Evolutionary conservation across 2,797 vertebrate species (phyloP), one percentile per base, ranked within the genome.

Genomic region (Danio kyathit): DNA sequence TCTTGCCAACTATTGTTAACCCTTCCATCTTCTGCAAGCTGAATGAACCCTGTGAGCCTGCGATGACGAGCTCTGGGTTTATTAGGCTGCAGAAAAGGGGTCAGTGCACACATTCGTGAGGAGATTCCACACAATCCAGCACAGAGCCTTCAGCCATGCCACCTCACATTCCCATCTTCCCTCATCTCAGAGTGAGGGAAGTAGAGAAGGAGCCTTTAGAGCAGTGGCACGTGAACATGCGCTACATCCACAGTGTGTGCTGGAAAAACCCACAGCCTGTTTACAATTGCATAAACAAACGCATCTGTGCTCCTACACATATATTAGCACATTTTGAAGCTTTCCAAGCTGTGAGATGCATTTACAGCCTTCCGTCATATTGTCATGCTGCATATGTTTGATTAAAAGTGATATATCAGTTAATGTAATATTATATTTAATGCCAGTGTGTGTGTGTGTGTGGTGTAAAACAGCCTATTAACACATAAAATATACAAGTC

Each of bases 121-220:
- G 87, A 89, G 87, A 91, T 88, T 89, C 87, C 85, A 77, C 79
- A 52, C 80, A 84, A 86, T 87, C 88, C 85, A 76, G 80, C 88
- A 84, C 75, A 57, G 84, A 88, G 87, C 80, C 83, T 79, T 81
- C 10, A 84, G 91, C 89, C 85, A 90, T 90, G 93, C 88, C 90
- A 93, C 67, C 86, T 82, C 86, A 85, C 86, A 88, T 93, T 89
- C 89, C 51, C 88, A 87, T 93, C 92, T 91, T 84, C 76, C 88
- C 79, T 80, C 66, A 64, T 85, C 80, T 86, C 80, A 85, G 74
- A 63, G 51, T 48, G 60, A 66, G 75, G 16, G 61, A 69, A 38
- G 59, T 67, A 60, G 71, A 43, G 82, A 48, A 59, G 69, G 44
- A 60, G 51, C 17, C 64, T 49, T 64, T 29, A 76, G 74, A 75